Conservation (phyloP, 2,113 vertebrate genomes). For the Mesembrinibis cayennensis region DNA sequence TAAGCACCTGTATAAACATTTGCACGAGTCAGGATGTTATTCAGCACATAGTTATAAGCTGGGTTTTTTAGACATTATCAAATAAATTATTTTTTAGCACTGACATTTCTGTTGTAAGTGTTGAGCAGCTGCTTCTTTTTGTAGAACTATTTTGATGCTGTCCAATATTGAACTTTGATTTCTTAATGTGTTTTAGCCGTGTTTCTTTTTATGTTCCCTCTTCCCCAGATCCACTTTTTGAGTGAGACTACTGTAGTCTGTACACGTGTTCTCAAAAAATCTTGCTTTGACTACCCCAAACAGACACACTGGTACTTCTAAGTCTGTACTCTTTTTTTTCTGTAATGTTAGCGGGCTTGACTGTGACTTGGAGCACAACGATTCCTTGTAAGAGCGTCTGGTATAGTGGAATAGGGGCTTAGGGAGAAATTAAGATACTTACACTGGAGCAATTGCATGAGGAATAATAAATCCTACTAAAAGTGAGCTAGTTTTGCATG, state of each 20-base stretch:
- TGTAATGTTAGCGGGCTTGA: neutral
- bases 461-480: slow-evolving; percentile 17
- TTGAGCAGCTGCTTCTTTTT: neutral
- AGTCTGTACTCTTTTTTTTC: neutral
- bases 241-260: neutral
- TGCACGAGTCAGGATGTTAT: neutral
- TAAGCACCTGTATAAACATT: slow-evolving; percentile 54
- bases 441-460: neutral
- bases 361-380: neutral
- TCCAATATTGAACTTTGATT: neutral
- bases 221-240: neutral
- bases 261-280: neutral
- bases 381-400: neutral
- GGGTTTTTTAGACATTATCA: neutral
- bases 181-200: neutral
- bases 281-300: neutral
- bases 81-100: neutral
- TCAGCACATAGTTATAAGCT: slow-evolving; percentile 12
- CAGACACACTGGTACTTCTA: neutral
- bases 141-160: neutral
- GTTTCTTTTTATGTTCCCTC: neutral
- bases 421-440: slow-evolving; percentile 8
- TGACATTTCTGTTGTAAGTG: neutral
- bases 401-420: neutral
- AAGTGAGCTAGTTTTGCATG: neutral